A percentile compares a stretch with the other conserved stretches of the same genome.
phyloP scores from a whole-genome alignment of 2,888 invertebrate genomes.

The Chrysodeixis includens region DNA sequence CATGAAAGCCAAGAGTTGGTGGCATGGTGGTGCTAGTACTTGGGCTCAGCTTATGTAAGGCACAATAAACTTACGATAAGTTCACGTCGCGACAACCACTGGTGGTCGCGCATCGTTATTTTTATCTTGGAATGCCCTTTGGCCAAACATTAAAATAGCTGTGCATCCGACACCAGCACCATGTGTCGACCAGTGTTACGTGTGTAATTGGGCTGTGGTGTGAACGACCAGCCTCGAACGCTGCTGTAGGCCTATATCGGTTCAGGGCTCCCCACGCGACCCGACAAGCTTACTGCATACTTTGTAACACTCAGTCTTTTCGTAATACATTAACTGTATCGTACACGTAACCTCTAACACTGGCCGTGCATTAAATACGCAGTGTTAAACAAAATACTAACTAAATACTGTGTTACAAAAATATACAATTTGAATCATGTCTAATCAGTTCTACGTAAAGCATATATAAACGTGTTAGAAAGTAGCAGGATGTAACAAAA shows the following conservation, averaged over 20 bases:
- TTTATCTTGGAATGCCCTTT: conserved; percentile 66
- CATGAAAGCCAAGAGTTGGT: conserved; percentile 50
- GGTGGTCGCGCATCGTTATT: conserved; percentile 68
- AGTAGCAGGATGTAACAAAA: neutral
- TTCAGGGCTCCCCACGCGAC: conserved; percentile 35
- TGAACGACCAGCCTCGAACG: conserved; percentile 53
- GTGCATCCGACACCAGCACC: conserved; percentile 63
- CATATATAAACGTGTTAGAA: neutral
- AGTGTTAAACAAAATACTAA: conserved; percentile 17
- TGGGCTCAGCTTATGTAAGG: conserved; percentile 75
- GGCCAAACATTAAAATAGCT: conserved; percentile 70
- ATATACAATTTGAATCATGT: neutral
- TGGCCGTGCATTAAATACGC: conserved; percentile 7
- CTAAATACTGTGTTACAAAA: neutral
- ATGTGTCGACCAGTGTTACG: conserved; percentile 43
- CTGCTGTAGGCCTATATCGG: conserved; percentile 48
- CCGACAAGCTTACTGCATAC: conserved; percentile 17
- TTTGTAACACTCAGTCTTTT: conserved; percentile 20
- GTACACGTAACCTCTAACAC: neutral
- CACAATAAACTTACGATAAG: conserved; percentile 69
- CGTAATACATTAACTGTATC: conserved; percentile 21
- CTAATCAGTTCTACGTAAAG: neutral
- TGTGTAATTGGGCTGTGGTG: conserved; percentile 49
- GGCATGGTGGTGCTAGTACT: conserved; percentile 69
- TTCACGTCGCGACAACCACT: conserved; percentile 61